phyloP scores from a whole-genome alignment of 2,113 vertebrate genomes.

The Gnathonemus longibarbis region DNA sequence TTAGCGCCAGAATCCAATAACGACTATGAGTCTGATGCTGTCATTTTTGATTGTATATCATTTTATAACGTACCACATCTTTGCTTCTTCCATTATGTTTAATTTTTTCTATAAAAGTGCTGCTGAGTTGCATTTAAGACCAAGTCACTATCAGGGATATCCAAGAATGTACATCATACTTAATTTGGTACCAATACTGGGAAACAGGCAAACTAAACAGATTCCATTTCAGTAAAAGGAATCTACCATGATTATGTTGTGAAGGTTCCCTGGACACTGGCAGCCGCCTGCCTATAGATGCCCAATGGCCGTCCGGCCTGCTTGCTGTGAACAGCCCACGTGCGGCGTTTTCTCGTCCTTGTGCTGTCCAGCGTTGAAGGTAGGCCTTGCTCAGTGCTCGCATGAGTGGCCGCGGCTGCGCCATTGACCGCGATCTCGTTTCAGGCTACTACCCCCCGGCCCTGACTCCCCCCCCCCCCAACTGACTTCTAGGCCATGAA shows the following conservation, averaged over 20 bases:
- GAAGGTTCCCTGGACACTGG: background rate
- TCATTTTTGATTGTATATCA: background rate
- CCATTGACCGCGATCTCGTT: background rate
- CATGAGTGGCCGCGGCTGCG: background rate
- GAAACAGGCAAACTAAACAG: background rate
- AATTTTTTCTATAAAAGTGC: background rate
- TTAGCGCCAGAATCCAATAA: background rate
- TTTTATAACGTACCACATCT: background rate
- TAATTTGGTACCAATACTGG: background rate
- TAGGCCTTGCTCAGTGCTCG: background rate
- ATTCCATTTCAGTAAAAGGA: background rate
- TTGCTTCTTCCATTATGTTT: background rate
- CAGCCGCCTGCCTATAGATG: background rate
- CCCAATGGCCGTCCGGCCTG: background rate
- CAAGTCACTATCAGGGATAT: background rate
- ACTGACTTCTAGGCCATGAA: background rate
- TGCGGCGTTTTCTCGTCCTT: background rate
- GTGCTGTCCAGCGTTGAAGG: background rate
- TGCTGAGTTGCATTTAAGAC: background rate
- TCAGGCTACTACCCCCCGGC: background rate
- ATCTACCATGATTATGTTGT: background rate
- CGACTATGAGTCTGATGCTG: background rate
- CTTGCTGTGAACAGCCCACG: background rate
- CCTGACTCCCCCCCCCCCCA: background rate
- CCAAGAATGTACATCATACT: background rate